Base-by-base conservation (phyloP, 1,140 invertebrate genomes). In the Megalopta genalis region DNA sequence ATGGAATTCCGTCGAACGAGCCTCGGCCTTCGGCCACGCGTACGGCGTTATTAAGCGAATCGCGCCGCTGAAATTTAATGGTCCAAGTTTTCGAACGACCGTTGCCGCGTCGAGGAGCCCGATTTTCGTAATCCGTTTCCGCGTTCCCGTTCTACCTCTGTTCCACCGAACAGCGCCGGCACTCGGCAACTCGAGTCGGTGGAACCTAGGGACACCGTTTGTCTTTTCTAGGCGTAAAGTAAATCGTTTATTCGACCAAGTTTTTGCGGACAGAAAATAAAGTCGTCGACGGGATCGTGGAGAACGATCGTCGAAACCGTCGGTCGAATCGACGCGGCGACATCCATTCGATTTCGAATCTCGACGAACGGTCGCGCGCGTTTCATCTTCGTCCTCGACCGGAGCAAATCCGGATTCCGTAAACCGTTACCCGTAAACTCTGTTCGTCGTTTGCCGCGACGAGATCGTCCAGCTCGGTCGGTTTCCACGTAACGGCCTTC, bases 281-380 rank as follows among this genome's bases (percentile, higher is more conserved):
- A 42, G n/a, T 39, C 16, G 14, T 12, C 25, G 23, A 14, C 14
- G 16, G 12, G 12, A 18, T 16, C 46, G 16, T 14, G 16, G 18
- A 21, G 0, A 9, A 16, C n/a, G 32, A 23, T 69, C 25, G 75
- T 77, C 54, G 52, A 77, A 70, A 42, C 59, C 21, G 42, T 70
- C 46, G 67, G n/a, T n/a, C n/a, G n/a, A n/a, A n/a, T n/a, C 49
- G 63, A 77, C 57, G 67, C 9, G 42, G 9, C 37, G 37, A 70
- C 42, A 39, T 77, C 67, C 67, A 71, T 77, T 77, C 75, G 62
- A 77, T 52, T 71, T 42, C 60, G 52, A 66, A 77, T 46, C 67
- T 42, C 27, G 74, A 54, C n/a, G 46, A 74, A 62, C 49, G 63
- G 32, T 27, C 27, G 37, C 21, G 18, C 37, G 23, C 39, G 18